phyloP scores from a whole-genome alignment of 1,140 invertebrate species.

The Bombus haemorrhoidalis region DNA sequence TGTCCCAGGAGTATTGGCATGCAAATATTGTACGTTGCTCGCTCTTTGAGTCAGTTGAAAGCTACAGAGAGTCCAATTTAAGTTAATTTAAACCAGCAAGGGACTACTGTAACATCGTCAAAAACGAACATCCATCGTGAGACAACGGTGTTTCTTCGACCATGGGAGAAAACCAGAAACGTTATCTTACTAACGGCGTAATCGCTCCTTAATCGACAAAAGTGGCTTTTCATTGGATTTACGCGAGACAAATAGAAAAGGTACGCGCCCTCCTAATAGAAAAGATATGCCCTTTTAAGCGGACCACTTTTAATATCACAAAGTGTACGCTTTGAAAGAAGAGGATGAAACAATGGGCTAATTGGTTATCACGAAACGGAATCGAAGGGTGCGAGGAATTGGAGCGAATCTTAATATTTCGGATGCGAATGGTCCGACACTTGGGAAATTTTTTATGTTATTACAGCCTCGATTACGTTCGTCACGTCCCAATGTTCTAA shows the following conservation, averaged over 20 bases:
- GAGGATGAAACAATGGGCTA: not conserved
- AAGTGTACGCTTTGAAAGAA: not conserved
- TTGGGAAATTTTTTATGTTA: not conserved
- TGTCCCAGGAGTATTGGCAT: not conserved
- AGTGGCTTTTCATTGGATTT: not conserved
- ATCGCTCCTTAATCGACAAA: conserved; percentile 2
- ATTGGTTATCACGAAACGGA: not conserved
- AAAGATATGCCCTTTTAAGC: not conserved
- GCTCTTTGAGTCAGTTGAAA: not conserved
- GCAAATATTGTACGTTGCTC: not conserved
- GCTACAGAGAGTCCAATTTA: not conserved
- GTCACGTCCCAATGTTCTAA: not conserved
- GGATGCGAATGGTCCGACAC: not conserved
- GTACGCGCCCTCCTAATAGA: not conserved
- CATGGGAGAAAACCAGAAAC: not conserved
- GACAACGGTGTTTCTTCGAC: too few relatives aligned
- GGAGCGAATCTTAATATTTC: conserved; percentile 22
- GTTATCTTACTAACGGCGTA: not conserved
- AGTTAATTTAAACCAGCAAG: not conserved
- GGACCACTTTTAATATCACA: conserved; percentile 13
- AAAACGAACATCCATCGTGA: not conserved
- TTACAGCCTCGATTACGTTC: not conserved
- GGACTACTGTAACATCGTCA: not conserved
- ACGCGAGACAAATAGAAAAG: not conserved
- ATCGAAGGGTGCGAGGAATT: not conserved